Evolutionary conservation across 2,888 invertebrate genomes (phyloP).

Genomic region (Cremastinae sp.): DNA sequence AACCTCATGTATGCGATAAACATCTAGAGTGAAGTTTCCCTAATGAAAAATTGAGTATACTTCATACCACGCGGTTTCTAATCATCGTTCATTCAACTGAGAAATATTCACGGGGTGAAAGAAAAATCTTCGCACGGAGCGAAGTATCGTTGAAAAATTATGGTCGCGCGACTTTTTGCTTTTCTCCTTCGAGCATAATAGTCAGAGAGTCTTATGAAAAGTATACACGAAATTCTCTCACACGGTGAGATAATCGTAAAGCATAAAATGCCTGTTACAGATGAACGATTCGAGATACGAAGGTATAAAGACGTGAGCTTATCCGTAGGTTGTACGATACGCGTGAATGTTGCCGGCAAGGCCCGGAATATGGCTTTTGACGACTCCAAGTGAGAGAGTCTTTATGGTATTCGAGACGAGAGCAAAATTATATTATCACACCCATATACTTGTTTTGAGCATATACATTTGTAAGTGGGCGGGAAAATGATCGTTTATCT

Average conservation of each 20-base stretch:
- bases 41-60: no score
- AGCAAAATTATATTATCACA: conserved; percentile 59
- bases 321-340: conserved; percentile 26
- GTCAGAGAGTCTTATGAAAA: conserved; percentile 2
- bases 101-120: no score
- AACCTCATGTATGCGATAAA: no score
- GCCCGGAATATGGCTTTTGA: conserved; percentile 16
- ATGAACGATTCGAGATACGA: conserved; percentile 56
- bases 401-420: conserved; percentile 45
- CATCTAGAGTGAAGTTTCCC: no score
- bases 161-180: not conserved
- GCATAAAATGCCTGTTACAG: conserved; percentile 56
- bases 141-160: not conserved
- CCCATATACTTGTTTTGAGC: conserved; percentile 39
- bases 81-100: no score
- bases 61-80: no score
- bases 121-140: no score
- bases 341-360: not conserved
- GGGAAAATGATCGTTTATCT: conserved; percentile 55
- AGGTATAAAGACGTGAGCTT: conserved; percentile 43
- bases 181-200: not conserved
- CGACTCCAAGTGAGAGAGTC: conserved; percentile 51
- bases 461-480: conserved; percentile 47
- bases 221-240: conserved; percentile 31
- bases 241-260: conserved; percentile 41